Evolutionary conservation across 2,797 vertebrate genomes (phyloP).

Genomic region (Malurus leucopterus): DNA sequence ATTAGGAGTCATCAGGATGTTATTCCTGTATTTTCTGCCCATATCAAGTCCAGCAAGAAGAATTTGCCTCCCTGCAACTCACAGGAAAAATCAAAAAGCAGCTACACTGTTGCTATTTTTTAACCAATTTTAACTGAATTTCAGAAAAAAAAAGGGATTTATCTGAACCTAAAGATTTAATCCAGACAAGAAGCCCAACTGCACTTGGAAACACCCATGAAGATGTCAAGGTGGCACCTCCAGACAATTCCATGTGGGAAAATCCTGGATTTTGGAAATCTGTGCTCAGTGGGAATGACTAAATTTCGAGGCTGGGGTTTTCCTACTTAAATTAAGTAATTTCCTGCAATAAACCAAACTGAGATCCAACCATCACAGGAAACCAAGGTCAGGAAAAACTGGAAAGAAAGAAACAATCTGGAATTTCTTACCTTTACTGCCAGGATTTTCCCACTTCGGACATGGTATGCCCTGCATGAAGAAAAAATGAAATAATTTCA

Average conservation of each 20-base stretch:
- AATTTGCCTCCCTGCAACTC: neutral
- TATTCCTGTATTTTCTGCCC: neutral
- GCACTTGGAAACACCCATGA: neutral
- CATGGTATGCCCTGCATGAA: constrained; percentile 85
- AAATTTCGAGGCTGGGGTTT: neutral
- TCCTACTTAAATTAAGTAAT: neutral
- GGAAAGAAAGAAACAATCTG: neutral
- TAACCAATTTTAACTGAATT: neutral
- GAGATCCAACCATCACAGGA: neutral
- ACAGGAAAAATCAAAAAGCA: neutral
- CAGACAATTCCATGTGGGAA: fast-evolving
- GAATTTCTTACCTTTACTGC: constrained; percentile 90
- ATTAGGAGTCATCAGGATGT: neutral
- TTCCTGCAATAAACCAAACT: neutral
- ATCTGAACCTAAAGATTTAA: neutral
- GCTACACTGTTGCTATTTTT: neutral
- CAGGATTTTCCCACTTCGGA: constrained; percentile 89
- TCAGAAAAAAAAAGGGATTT: neutral
- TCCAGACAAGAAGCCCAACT: neutral
- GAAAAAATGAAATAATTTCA: constrained; percentile 13
- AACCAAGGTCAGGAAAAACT: neutral
- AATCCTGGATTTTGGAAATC: neutral
- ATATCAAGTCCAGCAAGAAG: neutral
- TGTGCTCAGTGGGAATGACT: neutral
- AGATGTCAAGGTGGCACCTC: neutral